Base-by-base conservation (phyloP, 2,888 invertebrate species). In the Dynastes hyllus region DNA sequence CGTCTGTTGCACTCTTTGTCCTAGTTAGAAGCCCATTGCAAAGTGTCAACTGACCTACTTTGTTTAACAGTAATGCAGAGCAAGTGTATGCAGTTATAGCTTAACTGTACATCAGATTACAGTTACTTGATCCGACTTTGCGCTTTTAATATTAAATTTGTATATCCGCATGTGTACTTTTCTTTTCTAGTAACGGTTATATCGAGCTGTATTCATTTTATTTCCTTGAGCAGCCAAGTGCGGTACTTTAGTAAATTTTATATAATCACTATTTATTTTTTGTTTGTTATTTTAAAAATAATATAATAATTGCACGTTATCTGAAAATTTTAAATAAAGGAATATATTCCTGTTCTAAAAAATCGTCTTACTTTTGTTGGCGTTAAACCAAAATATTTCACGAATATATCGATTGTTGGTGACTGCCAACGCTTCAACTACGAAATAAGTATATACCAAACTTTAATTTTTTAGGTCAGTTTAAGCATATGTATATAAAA, bases 41-140 rank as follows among this genome's bases (percentile, higher is more conserved):
- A 75, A 77, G 80, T 79, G 70, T 70, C 65, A 77, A 58, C 77
- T 84, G 84, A 84, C 84, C 84, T 81, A 84, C 83, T 83, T 84
- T 77, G 71, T 80, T 81, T 81, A 79, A 81, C 83, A 79, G 82
- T 79, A 80, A 80, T 82, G 80, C 82, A 82, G 82, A 81, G 82
- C 73, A 75, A 75, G 73, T 75, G 73, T 75, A 61, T 55, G 53
- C 13, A 58, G 55, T 75, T 75, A 61, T 81, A 82, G 81, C 79
- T 63, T 83, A 84, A 84, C 84, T 84, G 84, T 84, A 82, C 80
- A 81, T 82, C 40, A 40, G 58, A 77, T 69, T 82, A 84, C 84
- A 84, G 84, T 84, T 84, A 84, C 78, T 78, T 81, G 61, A 63
- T 61, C 73, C 11, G 73, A 16, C 73, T 61, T 75, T 61, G 73